phyloP scores from a whole-genome alignment of 2,113 vertebrate species.

The Pteruthius melanotis region DNA sequence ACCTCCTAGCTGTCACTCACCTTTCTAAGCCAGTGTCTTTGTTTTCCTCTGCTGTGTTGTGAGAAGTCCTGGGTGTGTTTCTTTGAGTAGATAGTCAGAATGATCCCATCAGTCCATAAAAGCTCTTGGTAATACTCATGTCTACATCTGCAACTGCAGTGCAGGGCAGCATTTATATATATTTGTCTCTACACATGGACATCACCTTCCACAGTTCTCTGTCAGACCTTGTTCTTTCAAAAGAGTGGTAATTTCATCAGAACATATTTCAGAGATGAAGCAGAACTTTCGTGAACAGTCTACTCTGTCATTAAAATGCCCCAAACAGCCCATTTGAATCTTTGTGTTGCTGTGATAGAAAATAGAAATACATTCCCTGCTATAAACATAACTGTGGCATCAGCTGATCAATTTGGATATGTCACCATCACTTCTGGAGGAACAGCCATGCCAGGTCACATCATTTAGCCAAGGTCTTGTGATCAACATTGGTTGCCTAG shows the following conservation, averaged over 20 bases:
- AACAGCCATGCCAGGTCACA: background rate
- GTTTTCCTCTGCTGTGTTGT: background rate
- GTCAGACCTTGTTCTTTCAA: background rate
- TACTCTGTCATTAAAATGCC: background rate
- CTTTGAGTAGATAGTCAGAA: background rate
- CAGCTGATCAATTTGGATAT: background rate
- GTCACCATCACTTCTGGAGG: background rate
- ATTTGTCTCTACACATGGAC: background rate
- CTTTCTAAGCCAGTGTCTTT: background rate
- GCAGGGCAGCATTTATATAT: background rate
- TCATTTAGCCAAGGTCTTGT: background rate
- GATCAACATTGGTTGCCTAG: background rate
- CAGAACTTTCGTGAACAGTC: background rate
- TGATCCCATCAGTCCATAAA: background rate
- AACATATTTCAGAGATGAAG: background rate
- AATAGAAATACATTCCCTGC: background rate
- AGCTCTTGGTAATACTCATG: background rate
- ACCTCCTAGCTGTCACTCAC: background rate
- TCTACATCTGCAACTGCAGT: background rate
- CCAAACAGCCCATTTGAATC: background rate
- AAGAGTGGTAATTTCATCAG: background rate
- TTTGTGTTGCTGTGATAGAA: background rate
- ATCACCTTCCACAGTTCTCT: background rate
- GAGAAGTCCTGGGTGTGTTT: background rate
- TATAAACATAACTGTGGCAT: background rate